Conservation (phyloP, 1,140 invertebrate species). For the Tribolium madens region DNA sequence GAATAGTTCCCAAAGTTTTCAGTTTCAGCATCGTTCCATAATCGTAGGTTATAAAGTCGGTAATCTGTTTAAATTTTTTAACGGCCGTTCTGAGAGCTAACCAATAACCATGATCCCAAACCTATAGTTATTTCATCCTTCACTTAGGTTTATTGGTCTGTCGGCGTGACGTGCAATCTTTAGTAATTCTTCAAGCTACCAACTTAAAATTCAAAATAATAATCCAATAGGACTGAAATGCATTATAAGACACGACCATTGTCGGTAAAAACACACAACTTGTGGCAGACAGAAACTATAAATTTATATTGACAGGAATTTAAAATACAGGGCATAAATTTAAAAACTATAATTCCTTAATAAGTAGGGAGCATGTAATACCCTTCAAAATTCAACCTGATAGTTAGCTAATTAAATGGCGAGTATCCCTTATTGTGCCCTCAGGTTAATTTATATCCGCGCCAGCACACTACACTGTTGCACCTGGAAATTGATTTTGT, state of each 20-base stretch:
- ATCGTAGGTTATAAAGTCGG: constrained; percentile 31
- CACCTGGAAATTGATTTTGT: constrained; percentile 17
- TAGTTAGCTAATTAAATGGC: constrained; percentile 52
- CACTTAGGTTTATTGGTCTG: constrained; percentile 38
- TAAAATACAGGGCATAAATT: constrained; percentile 13
- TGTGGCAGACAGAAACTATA: background rate
- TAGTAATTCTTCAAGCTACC: constrained; percentile 29
- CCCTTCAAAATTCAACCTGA: constrained; percentile 43
- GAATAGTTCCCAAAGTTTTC: background rate
- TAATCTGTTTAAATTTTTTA: constrained; percentile 39
- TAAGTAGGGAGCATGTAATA: constrained; percentile 13
- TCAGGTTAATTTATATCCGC: constrained; percentile 38
- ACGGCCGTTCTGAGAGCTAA: constrained; percentile 35
- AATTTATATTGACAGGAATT: constrained; percentile 14
- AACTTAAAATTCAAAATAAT: constrained; percentile 1
- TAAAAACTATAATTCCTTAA: constrained; percentile 23
- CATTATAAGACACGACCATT: background rate
- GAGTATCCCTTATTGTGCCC: constrained; percentile 40
- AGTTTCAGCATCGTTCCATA: background rate
- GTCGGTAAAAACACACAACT: background rate
- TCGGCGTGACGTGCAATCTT: constrained; percentile 13
- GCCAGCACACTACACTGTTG: constrained; percentile 12
- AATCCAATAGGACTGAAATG: background rate
- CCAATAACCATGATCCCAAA: constrained; percentile 39
- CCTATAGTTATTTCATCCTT: constrained; percentile 41